Percentiles rank a stretch among this genome's conserved stretches.
Conservation (phyloP, 2,888 invertebrate species). For the Acanthosoma haemorrhoidale region DNA sequence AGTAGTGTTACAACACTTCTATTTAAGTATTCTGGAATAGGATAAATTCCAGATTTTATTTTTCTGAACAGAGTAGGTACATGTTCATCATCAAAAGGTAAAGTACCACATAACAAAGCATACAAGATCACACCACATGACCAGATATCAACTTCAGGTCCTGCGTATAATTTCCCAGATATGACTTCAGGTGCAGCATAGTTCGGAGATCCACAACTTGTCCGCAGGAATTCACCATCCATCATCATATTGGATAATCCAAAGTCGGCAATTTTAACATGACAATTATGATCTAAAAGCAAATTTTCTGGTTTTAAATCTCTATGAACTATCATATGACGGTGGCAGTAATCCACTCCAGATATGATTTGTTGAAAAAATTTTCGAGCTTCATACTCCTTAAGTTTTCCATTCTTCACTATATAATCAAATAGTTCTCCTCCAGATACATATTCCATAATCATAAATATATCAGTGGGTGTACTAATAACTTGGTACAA, state of each 20-base stretch:
- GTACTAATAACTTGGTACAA: constrained; percentile 94
- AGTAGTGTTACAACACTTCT: constrained; percentile 89
- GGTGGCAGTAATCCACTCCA: constrained; percentile 97
- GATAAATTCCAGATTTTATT: constrained; percentile 97
- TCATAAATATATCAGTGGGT: constrained; percentile 99
- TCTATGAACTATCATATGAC: constrained; percentile 98
- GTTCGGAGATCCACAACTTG: constrained; percentile 98
- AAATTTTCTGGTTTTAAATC: constrained; percentile 98
- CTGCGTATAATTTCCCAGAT: constrained; percentile 97
- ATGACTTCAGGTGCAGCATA: constrained; percentile 99
- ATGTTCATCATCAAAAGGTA: constrained; percentile 99
- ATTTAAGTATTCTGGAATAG: constrained; percentile 95
- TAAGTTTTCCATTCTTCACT: constrained; percentile 95
- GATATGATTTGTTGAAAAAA: constrained; percentile 99
- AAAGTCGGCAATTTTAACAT: constrained; percentile 94
- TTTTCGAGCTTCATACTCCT: constrained; percentile 92
- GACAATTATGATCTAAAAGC: constrained; percentile 87
- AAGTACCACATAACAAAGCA: constrained; percentile 91
- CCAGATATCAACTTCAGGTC: constrained; percentile 99
- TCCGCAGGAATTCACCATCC: constrained; percentile 96
- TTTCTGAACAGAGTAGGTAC: constrained; percentile 96
- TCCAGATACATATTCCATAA: constrained; percentile 99
- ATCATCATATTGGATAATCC: constrained; percentile 99
- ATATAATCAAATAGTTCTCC: constrained; percentile 99
- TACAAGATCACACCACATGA: constrained; percentile 98